phyloP scores from a whole-genome alignment of 2,888 invertebrate genomes.

The Lasioglossum malachurum region DNA sequence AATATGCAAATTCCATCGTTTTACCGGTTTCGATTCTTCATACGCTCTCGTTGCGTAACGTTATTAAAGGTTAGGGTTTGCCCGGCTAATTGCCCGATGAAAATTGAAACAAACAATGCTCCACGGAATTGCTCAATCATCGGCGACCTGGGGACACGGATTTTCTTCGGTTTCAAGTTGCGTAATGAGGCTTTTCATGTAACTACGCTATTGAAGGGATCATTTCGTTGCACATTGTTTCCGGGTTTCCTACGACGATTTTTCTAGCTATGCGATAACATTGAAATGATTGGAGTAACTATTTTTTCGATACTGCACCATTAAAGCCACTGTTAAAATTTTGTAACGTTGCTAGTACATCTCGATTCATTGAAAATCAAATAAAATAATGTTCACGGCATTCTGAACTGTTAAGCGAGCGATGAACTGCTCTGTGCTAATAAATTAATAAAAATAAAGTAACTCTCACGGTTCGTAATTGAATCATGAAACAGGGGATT shows the following conservation, averaged over 20 bases:
- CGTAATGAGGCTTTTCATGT: not conserved
- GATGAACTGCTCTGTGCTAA: not conserved
- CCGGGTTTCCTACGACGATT: not conserved
- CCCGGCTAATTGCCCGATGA: slow-evolving; percentile 24
- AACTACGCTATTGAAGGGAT: not conserved
- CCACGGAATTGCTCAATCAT: not conserved
- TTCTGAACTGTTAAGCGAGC: too few relatives aligned
- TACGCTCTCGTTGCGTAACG: slow-evolving; percentile 36
- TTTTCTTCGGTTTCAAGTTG: not conserved
- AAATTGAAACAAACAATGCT: slow-evolving; percentile 24
- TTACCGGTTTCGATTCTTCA: slow-evolving; percentile 50
- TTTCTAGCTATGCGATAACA: not conserved
- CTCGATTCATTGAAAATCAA: not conserved
- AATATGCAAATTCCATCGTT: slow-evolving; percentile 54
- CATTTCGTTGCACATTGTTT: not conserved
- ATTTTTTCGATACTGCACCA: too few relatives aligned
- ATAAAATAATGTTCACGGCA: not conserved
- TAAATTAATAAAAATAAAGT: not conserved
- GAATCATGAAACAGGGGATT: not conserved
- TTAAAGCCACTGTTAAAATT: not conserved
- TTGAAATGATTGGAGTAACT: not conserved
- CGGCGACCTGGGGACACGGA: not conserved
- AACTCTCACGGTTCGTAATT: not conserved
- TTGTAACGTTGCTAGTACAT: not conserved
- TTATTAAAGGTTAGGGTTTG: slow-evolving; percentile 27